Base-by-base conservation (phyloP, 2,888 invertebrate genomes). In the Calameuta idolon region DNA sequence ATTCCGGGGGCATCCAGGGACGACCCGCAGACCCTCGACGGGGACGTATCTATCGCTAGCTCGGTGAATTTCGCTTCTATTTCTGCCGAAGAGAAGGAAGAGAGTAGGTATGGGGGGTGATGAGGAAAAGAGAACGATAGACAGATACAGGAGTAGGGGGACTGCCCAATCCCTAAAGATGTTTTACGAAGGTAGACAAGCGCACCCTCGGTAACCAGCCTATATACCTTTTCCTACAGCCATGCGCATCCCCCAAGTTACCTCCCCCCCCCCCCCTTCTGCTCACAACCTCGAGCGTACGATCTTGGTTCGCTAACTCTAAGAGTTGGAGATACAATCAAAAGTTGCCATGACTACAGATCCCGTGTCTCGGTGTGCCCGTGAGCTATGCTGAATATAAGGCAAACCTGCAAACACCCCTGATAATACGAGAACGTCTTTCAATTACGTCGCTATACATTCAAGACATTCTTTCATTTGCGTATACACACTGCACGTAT, bases 271-370 rank as follows among this genome's bases (percentile, higher is more conserved):
- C 12, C 35, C 35, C 35, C 5, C 40, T 15, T 15, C 40, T 40
- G 40, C 15, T 40, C 15, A 5, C 40, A 40, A 4, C 40, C 15
- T 40, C 40, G 15, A 40, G 15, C 15, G 40, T 40, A 40, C 40
- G 40, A 40, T 40, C 40, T 15, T 40, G 40, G 40, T 40, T 40
- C 40, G 40, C 15, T 5, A 15, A 30, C 69, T 69, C 30, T 33
- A 69, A 69, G 69, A 69, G 69, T 33, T 40, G 40, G 85, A 85
- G 83, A 86, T 84, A 87, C 87, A 89, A 88, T 88, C 88, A 89
- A 87, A 89, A 88, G 89, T 90, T 89, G 84, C 88, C 89, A 89
- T 88, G 89, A 83, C 90, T 87, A 88, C 89, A 81, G 77, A 79
- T 80, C 74, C 69, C 77, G 76, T 69, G 69, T 78, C 74, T 77